These are phyloP conservation scores for Ruditapes philippinarum DNA, from an alignment of 1,140 invertebrate genomes.

Conservation along the genomic window DNA sequence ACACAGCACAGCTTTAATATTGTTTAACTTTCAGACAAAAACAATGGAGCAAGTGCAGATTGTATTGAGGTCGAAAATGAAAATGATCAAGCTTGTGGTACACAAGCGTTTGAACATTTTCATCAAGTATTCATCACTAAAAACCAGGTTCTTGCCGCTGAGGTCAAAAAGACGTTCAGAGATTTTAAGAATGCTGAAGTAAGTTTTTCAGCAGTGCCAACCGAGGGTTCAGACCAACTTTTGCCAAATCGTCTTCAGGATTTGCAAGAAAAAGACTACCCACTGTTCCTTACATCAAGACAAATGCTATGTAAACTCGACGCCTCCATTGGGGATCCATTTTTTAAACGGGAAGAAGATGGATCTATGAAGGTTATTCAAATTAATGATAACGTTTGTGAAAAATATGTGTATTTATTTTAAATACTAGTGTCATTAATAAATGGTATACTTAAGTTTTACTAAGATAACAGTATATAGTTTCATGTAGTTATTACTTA, in stretches of 20 bases:
- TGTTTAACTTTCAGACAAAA: too few species aligned
- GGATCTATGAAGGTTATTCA: constrained; percentile 63
- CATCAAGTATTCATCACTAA: not conserved
- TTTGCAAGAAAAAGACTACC: constrained; percentile 54
- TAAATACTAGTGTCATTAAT: too few species aligned
- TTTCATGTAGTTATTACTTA: too few species aligned
- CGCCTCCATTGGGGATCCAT: constrained; percentile 66
- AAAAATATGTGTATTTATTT: too few species aligned
- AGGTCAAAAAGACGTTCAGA: not conserved
- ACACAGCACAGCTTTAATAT: too few species aligned
- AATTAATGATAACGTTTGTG: too few species aligned
- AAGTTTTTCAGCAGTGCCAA: constrained; percentile 19
- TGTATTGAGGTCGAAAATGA: too few species aligned
- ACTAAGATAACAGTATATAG: too few species aligned
- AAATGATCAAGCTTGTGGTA: too few species aligned
- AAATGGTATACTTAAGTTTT: too few species aligned
- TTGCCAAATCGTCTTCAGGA: constrained; percentile 65
- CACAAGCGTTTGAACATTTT: not conserved
- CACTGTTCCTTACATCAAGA: constrained; percentile 72
- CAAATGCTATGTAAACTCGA: constrained; percentile 70
- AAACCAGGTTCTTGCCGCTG: not conserved
- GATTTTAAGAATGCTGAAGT: constrained; percentile 10
- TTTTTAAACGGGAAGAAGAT: constrained; percentile 72
- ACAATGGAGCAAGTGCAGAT: too few species aligned
- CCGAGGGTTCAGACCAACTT: constrained; percentile 28